phyloP scores from a whole-genome alignment of 2,113 vertebrate genomes.

The Rutilus rutilus region DNA sequence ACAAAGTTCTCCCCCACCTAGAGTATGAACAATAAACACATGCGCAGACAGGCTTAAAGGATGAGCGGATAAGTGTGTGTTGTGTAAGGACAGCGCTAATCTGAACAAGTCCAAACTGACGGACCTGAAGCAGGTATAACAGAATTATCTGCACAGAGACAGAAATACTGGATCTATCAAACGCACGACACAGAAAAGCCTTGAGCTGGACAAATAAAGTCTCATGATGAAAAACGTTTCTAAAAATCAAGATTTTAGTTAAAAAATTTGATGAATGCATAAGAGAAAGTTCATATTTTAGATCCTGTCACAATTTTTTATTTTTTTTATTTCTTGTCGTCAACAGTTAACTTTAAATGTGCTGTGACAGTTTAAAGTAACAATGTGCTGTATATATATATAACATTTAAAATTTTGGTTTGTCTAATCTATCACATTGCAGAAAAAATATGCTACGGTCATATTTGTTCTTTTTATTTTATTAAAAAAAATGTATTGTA shows the following conservation, averaged over 20 bases:
- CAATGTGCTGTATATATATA: not conserved
- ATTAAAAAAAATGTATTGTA: too few relatives aligned
- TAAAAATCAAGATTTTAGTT: not conserved
- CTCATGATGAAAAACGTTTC: too few relatives aligned
- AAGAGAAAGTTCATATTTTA: not conserved
- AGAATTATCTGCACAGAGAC: slow-evolving; percentile 12
- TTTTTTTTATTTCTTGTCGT: not conserved
- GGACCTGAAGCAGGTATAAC: slow-evolving; percentile 41
- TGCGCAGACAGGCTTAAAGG: slow-evolving; percentile 48
- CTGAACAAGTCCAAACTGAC: slow-evolving; percentile 46
- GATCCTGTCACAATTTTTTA: not conserved
- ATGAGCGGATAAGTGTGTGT: slow-evolving; percentile 43
- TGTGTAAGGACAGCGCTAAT: slow-evolving; percentile 39
- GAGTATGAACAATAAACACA: slow-evolving; percentile 36
- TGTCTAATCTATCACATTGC: too few relatives aligned
- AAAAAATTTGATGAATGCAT: not conserved
- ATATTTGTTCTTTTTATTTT: too few relatives aligned
- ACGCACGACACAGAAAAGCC: not conserved
- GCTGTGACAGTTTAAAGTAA: not conserved
- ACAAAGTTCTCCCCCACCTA: slow-evolving; percentile 99
- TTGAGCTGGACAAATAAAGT: not conserved
- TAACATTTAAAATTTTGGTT: too few relatives aligned
- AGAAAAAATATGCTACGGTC: too few relatives aligned
- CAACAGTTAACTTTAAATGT: not conserved
- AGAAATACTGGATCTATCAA: not conserved